Evolutionary conservation across 1,140 invertebrate genomes (phyloP), one percentile per base, ranked within the genome.

Genomic region (Bombus confusus): DNA sequence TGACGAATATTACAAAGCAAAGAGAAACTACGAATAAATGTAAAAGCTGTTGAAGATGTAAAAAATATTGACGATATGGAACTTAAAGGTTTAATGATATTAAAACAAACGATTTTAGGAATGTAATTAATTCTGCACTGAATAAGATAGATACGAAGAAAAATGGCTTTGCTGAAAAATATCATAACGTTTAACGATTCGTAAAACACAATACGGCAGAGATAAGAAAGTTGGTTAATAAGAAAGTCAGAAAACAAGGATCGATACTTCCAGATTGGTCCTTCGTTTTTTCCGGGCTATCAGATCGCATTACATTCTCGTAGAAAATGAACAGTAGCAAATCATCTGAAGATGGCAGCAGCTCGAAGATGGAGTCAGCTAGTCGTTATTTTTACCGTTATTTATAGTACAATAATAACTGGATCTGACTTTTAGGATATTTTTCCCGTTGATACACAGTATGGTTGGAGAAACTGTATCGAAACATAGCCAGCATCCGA

Each of bases 401-500:
- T 62, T 77, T 77, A 77, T 59, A 34, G 43, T 39, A 39, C 31
- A 12, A 59, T 59, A 37, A 39, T 77, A 37, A 77, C 37, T 66
- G 15, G 6, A 9, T 34, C 37, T 62, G 57, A 41, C 59, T 64
- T 34, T 57, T 78, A 34, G 39, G 6, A 43, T 31, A 28, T 64
- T 78, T 39, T 3, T 78, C 28, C 4, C 1, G 3, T 74, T 78
- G 39, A 78, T 78, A 64, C 22, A 22, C 18, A 52, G 18, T 8
- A 15, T 2, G 47, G 18, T 52, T 22, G 47, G 3, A 57, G 43
- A n/a, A 69, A 47, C 4, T 43, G 22, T 52, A 75, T 34, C 41
- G 57, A 39, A 15, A 62, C 22, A 9, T 77, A 77, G 9, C 34
- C 12, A 28, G 22, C n/a, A 13, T 22, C n/a, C 10, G 39, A 18